Evolutionary conservation across 2,113 vertebrate genomes (phyloP).

Genomic region (Myotis davidii): DNA sequence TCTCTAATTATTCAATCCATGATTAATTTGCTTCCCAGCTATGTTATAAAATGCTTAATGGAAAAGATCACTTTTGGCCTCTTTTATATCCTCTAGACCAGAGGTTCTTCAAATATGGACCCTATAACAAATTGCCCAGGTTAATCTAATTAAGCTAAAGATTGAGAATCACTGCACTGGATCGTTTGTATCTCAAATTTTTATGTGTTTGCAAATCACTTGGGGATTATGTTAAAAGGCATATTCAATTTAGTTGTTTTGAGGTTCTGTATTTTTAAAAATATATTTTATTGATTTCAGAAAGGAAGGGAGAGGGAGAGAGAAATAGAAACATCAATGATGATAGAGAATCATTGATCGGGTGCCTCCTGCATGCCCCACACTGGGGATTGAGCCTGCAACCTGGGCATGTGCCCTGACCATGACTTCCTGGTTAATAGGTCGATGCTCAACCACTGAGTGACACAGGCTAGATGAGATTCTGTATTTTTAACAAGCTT

Average conservation of each 20-base stretch:
- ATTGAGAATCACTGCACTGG: background rate
- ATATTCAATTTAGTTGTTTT: background rate
- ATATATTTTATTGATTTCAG: too few relatives aligned
- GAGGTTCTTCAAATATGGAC: background rate
- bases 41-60: background rate
- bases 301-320: too few relatives aligned
- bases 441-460: too few relatives aligned
- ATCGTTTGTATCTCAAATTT: background rate
- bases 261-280: background rate
- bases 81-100: background rate
- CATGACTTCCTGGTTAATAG: too few relatives aligned
- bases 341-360: too few relatives aligned
- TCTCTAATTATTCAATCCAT: background rate
- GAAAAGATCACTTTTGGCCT: background rate
- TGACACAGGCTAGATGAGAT: background rate
- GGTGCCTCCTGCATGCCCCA: too few relatives aligned
- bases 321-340: too few relatives aligned
- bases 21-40: background rate
- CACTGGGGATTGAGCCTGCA: too few relatives aligned
- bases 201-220: background rate
- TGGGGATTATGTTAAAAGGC: background rate
- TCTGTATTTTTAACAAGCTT: background rate
- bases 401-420: too few relatives aligned
- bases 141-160: slow-evolving; percentile 5
- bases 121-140: background rate